Evolutionary conservation across 2,797 vertebrate species (phyloP), one percentile per base, ranked within the genome.

Genomic region (Yasuhikotakia modesta): DNA sequence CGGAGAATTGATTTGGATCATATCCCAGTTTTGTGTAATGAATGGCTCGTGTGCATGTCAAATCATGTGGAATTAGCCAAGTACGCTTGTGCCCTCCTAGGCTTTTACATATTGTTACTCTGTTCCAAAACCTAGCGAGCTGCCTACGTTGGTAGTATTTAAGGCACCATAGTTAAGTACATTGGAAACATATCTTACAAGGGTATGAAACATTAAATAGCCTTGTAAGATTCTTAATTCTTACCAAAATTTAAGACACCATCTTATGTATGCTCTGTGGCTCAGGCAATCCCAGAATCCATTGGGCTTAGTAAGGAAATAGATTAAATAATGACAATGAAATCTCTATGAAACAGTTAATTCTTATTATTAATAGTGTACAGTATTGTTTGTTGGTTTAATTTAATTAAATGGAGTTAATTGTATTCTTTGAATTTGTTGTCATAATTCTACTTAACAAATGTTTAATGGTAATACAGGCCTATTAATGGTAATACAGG

Each of bases 1-100:
- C 46, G 43, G 30, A 69, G 24, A 76, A 60, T 61, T 76, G 13
- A 76, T 46, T 58, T 52, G 57, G 66, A 61, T 63, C 45, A 14
- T 19, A 24, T 69, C 66, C 16, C 66, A 70, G 57, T 52, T 2
- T 45, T 63, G 55, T 2, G 2, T 58, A 68, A 76, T 21, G 63
- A 68, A 68, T 39, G 50, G 12, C 35, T 12, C 0, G 22, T 27
- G 63, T 65, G 72, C 60, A 55, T 53, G 27, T 69, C 24, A 60
- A 69, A 68, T 77, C 55, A 60, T 60, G 17, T 16, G 39, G 52
- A 48, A 69, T 76, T 69, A 50, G 14, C 27, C 8, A 60, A 60
- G 52, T 60, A 45, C 8, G 65, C 39, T 68, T 12, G 48, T 24
- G 52, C 19, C 10, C 52, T 24, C 52, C 16, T 39, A 24, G 69